Evolutionary conservation across 2,797 vertebrate species (phyloP).

Genomic region (Myotis daubentonii): DNA sequence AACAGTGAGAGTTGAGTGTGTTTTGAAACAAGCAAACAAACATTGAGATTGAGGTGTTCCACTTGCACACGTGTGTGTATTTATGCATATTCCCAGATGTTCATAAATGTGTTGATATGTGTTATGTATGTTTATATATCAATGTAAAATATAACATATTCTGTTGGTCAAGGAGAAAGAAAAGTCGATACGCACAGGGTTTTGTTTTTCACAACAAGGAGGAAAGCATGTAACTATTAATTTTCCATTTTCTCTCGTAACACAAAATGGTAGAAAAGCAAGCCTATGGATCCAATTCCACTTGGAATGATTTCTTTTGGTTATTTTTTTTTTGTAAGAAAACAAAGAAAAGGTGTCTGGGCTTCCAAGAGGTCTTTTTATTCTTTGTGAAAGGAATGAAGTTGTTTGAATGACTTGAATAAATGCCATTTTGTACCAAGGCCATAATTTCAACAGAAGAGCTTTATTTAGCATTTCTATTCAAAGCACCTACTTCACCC

Average conservation of each 20-base stretch:
- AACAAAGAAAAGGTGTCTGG: not conserved
- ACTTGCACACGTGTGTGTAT: not conserved
- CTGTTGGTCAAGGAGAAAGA: not conserved
- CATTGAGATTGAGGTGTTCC: not conserved
- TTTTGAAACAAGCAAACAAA: not conserved
- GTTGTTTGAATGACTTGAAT: conserved; percentile 67
- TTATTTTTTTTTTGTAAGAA: conserved; percentile 29
- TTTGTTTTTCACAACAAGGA: not conserved
- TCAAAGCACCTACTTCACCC: conserved; percentile 44
- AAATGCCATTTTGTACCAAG: conserved; percentile 61
- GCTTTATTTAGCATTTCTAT: conserved; percentile 65
- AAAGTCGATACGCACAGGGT: not conserved
- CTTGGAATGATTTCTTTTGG: not conserved
- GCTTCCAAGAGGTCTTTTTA: conserved; percentile 47
- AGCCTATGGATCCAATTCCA: not conserved
- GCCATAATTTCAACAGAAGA: conserved; percentile 54
- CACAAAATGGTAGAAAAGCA: not conserved
- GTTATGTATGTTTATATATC: not conserved
- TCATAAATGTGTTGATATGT: not conserved
- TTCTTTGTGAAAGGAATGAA: conserved; percentile 54
- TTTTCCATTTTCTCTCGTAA: not conserved
- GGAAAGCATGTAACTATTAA: not conserved
- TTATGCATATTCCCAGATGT: not conserved
- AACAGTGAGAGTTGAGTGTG: not conserved
- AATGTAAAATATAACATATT: not conserved